Base-by-base conservation (phyloP, 1,140 invertebrate species). In the Lordiphosa mommai region DNA sequence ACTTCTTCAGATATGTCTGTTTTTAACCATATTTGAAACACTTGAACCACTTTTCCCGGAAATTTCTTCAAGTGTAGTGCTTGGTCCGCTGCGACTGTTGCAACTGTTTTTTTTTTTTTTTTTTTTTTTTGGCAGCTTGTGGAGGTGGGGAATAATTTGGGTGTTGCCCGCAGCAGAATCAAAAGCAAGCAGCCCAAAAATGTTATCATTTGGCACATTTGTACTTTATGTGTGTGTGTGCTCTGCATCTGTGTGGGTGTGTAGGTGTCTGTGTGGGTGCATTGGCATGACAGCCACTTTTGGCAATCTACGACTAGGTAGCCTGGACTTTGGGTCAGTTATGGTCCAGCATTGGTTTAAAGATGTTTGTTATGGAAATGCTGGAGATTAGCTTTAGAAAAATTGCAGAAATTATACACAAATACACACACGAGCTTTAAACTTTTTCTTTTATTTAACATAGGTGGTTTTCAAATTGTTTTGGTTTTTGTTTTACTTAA, bases 171-270 rank as follows among this genome's bases (percentile, higher is more conserved):
- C 17, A 23, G 40, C 20, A 10, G 20, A 27, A 27, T 27, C 40
- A 27, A 12, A 43, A 43, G 40, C 40, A 12, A 43, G 9, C 46
- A 48, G 36, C 41, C 59, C 55, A 47, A 80, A 77, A 79, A 69
- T 80, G 56, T 73, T 80, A 79, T 80, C 76, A 79, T 80, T 70
- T 70, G 56, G 55, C 74, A 69, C 73, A 80, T 79, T 79, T 80
- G 70, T 65, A 73, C 43, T 73, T 73, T 61, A 67, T 64, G 43
- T 59, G 34, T 56, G 50, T 64, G 43, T 59, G 34, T 56, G 50
- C 38, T 36, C n/a, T 37, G 23, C 30, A n/a, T 34, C 48, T 37
- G 14, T 27, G 36, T 36, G n/a, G n/a, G 16, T 41, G 4, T 46
- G 34, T 40, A 17, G 30, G 17, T 41, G 20, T 2, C 2, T 23